These are phyloP conservation scores for Scomber japonicus DNA, from an alignment of 2,113 vertebrate species.

Conservation along the genomic window DNA sequence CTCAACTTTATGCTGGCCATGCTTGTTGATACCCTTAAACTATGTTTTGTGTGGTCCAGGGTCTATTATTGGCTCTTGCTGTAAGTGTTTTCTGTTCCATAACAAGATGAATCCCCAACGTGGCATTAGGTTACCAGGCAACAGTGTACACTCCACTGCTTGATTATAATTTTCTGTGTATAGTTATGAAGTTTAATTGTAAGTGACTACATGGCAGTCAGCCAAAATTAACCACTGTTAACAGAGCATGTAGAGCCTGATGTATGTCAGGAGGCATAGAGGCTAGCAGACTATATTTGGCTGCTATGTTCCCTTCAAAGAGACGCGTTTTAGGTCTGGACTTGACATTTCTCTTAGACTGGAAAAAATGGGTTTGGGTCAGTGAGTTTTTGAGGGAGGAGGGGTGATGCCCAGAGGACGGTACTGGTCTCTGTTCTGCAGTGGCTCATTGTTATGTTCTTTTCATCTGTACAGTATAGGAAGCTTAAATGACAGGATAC, in stretches of 20 bases:
- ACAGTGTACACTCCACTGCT: slow-evolving; percentile 71
- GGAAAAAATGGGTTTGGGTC: slow-evolving; percentile 80
- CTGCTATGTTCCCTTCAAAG: slow-evolving; percentile 73
- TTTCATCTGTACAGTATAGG: slow-evolving; percentile 8
- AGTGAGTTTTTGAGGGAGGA: slow-evolving; percentile 72
- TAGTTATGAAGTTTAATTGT: slow-evolving; percentile 77
- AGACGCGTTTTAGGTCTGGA: slow-evolving; percentile 75
- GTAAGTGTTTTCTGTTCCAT: slow-evolving; percentile 76
- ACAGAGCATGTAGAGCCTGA: slow-evolving; percentile 66
- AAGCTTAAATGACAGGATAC: slow-evolving; percentile 37
- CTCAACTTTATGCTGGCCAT: slow-evolving; percentile 28
- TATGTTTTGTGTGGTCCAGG: slow-evolving; percentile 62
- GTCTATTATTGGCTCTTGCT: slow-evolving; percentile 77
- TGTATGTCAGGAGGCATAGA: slow-evolving; percentile 71
- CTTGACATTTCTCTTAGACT: slow-evolving; percentile 81
- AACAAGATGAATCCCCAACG: slow-evolving; percentile 76
- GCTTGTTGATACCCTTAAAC: slow-evolving; percentile 70
- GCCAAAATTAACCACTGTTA: slow-evolving; percentile 73
- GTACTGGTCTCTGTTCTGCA: slow-evolving; percentile 52
- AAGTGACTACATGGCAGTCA: slow-evolving; percentile 74
- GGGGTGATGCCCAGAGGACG: slow-evolving; percentile 69
- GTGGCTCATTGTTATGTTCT: slow-evolving; percentile 51
- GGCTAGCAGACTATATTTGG: slow-evolving; percentile 78
- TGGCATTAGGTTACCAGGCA: slow-evolving; percentile 81
- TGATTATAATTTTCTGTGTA: slow-evolving; percentile 76